Evolutionary conservation across 2,888 invertebrate genomes (phyloP).

Genomic region (Odontocerum albicorne): DNA sequence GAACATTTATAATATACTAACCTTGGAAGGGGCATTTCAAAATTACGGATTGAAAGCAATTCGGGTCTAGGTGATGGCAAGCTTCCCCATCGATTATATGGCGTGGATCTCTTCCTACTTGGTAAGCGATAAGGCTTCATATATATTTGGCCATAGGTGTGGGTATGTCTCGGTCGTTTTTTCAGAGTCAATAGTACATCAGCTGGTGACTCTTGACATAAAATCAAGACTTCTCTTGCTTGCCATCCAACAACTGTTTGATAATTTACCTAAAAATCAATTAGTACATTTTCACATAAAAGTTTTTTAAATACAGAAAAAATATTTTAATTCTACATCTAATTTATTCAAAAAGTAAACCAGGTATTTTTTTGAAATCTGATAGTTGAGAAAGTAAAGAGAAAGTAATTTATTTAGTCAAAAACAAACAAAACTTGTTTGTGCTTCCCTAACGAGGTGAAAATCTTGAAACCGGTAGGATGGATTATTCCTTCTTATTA

Average conservation of each 20-base stretch:
- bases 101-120: conserved; percentile 67
- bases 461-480: too few species aligned
- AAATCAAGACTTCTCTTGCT: conserved; percentile 71
- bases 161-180: conserved; percentile 79
- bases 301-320: too few species aligned
- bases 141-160: conserved; percentile 74
- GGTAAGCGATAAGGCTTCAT: conserved; percentile 72
- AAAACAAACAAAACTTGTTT: too few species aligned
- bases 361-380: too few species aligned
- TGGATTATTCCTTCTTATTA: too few species aligned
- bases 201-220: conserved; percentile 75
- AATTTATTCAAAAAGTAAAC: too few species aligned
- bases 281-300: neutral
- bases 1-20: too few species aligned
- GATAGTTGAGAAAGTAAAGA: too few species aligned
- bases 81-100: conserved; percentile 68
- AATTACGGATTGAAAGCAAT: conserved; percentile 62
- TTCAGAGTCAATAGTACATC: conserved; percentile 81
- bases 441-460: too few species aligned
- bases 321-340: too few species aligned
- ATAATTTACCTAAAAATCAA: conserved; percentile 61
- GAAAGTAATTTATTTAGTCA: too few species aligned
- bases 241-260: conserved; percentile 82
- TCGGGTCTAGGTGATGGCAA: conserved; percentile 67
- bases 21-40: conserved; percentile 60